Base-by-base conservation (phyloP, 2,797 vertebrate species). In the Danio tinwini region DNA sequence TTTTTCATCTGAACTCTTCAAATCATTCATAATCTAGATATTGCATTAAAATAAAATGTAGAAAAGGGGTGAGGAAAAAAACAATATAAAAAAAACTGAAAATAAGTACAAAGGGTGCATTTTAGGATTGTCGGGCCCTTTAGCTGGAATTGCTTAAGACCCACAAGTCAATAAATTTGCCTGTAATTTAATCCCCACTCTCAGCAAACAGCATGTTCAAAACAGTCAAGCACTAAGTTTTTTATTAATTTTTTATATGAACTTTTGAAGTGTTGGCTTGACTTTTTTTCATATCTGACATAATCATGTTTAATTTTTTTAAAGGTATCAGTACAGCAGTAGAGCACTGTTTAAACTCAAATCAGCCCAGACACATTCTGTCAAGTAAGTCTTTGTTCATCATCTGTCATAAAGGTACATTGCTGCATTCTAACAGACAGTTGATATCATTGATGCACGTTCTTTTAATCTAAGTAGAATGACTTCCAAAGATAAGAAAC, bases 261-360 rank as follows among this genome's bases (percentile, higher is more conserved):
- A 53, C 8, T 56, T 14, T 14, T 19, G 2, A 71, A 42, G 11
- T 42, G 62, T 68, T 76, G 14, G 9, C 47, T 70, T 70, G 37
- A 52, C 4, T 50, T 53, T 44, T 16, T 42, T 37, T 53, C 56
- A 62, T 39, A 21, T 21, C 19, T 13, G 1, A 78, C 39, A 53
- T 7, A 52, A 44, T 53, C 1, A 13, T 44, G 39, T 56, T 45
- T 64, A 29, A 59, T 72, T 76, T 9, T 58, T 67, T 49, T 88
- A 11, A 91, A 98, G 97, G 86, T 95, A 94, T 73, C 86, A 94
- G 78, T 81, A 91, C 45, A 95, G 94, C 81, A 94, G 94, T 82
- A 95, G 95, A 88, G 95, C 94, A 73, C 89, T 90, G 37, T 89
- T 95, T 84, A 93, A 89, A 90, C 93, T 95, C 69, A 93, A 91